phyloP scores from a whole-genome alignment of 2,113 vertebrate genomes.

The Anguilla rostrata region DNA sequence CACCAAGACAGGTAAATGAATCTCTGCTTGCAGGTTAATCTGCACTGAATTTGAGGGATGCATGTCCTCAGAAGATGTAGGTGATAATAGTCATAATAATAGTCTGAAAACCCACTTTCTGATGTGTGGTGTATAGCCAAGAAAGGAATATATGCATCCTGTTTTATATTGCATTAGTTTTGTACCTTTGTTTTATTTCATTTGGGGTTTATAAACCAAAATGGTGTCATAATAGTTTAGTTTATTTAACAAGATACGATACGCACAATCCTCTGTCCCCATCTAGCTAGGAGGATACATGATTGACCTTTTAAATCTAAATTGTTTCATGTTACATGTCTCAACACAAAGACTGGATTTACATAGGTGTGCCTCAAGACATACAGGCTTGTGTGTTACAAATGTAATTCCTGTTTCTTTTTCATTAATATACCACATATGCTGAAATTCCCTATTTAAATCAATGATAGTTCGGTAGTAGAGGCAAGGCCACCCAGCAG shows the following conservation, averaged over 20 bases:
- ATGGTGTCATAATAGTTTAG: background rate
- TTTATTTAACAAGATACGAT: background rate
- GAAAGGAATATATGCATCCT: no score
- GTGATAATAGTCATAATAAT: no score
- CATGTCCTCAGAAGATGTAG: background rate
- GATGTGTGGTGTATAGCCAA: background rate
- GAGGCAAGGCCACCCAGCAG: background rate
- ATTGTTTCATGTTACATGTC: background rate
- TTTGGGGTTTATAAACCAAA: background rate
- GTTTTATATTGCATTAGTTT: background rate
- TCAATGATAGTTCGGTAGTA: background rate
- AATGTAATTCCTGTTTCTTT: background rate
- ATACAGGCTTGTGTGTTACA: background rate
- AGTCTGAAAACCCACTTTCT: background rate
- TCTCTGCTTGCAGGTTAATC: slow-evolving; percentile 27
- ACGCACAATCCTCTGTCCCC: background rate
- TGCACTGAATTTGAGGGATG: background rate
- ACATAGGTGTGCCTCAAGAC: background rate
- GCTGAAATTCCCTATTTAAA: background rate
- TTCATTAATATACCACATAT: background rate
- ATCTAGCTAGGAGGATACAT: background rate
- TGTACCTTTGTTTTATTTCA: background rate
- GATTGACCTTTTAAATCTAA: background rate
- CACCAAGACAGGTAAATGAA: slow-evolving; percentile 76
- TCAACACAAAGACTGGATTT: background rate